A percentile compares a stretch with the other conserved stretches of the same genome.
Conservation (phyloP, 2,113 vertebrate species). For the Maccullochella peelii region DNA sequence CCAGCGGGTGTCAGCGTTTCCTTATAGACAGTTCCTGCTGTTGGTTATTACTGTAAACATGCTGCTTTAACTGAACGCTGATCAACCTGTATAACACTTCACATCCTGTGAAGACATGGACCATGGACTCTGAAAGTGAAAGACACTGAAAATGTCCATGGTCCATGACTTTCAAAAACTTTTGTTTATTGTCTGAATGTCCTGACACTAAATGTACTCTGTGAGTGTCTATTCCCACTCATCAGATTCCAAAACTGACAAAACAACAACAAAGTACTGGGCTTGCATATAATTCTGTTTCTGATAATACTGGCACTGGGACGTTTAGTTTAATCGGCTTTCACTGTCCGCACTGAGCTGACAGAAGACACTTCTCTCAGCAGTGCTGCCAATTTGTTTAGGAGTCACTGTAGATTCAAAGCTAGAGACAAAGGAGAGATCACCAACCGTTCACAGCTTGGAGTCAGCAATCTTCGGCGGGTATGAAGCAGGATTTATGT, state of each 20-base stretch:
- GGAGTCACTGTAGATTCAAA: no score
- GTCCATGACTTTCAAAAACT: not conserved
- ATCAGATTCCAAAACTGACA: not conserved
- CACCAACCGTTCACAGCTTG: not conserved
- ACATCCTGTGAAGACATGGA: no score
- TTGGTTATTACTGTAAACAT: constrained; percentile 5
- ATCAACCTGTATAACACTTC: not conserved
- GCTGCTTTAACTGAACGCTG: not conserved
- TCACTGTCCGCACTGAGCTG: not conserved
- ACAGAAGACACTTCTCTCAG: not conserved
- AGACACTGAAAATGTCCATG: no score
- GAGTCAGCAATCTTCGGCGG: not conserved
- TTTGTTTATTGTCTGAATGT: not conserved
- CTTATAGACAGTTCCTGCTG: not conserved
- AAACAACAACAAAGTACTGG: not conserved
- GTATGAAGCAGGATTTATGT: not conserved
- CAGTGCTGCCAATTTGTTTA: not conserved
- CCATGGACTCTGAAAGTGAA: no score
- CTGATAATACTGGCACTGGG: not conserved
- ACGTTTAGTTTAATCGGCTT: not conserved
- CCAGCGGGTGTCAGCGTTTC: constrained; percentile 13
- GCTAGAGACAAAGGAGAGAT: no score
- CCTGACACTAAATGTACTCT: not conserved
- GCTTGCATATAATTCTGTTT: not conserved
- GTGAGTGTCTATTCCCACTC: not conserved